Evolutionary conservation across 2,888 invertebrate species (phyloP).

Genomic region (Dascillus cervinus): DNA sequence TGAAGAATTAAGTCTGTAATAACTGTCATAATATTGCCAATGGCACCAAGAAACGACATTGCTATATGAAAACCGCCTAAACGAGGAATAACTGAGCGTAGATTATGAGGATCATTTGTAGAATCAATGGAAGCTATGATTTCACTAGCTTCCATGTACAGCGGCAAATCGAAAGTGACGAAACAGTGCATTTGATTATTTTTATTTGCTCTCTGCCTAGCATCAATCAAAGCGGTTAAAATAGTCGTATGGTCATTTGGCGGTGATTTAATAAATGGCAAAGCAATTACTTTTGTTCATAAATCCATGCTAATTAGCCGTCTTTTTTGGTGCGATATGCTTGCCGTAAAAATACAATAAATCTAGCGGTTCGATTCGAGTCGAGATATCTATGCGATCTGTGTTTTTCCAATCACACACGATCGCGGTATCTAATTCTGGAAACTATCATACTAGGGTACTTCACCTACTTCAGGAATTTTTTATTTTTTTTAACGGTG

Average conservation of each 20-base stretch:
- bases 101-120: neutral
- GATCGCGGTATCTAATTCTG: too few species aligned
- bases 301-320: neutral
- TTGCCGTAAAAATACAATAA: neutral
- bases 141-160: neutral
- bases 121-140: constrained; percentile 1
- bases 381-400: neutral
- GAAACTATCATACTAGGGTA: too few species aligned
- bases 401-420: too few species aligned
- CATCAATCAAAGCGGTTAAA: neutral
- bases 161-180: neutral
- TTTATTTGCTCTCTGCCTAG: neutral
- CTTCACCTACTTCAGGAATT: too few species aligned
- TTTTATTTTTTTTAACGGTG: too few species aligned
- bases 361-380: neutral
- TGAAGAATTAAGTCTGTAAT: too few species aligned
- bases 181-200: constrained; percentile 2
- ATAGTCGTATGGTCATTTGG: too few species aligned
- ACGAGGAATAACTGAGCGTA: neutral
- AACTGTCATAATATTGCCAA: constrained; percentile 1
- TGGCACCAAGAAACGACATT: neutral
- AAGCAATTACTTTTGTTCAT: neutral
- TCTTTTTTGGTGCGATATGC: too few species aligned
- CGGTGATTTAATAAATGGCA: too few species aligned
- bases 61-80: neutral